A percentile compares a stretch with the other conserved stretches of the same genome.
Evolutionary conservation across 2,888 invertebrate genomes (phyloP).

Genomic region (Eristalis tenax): DNA sequence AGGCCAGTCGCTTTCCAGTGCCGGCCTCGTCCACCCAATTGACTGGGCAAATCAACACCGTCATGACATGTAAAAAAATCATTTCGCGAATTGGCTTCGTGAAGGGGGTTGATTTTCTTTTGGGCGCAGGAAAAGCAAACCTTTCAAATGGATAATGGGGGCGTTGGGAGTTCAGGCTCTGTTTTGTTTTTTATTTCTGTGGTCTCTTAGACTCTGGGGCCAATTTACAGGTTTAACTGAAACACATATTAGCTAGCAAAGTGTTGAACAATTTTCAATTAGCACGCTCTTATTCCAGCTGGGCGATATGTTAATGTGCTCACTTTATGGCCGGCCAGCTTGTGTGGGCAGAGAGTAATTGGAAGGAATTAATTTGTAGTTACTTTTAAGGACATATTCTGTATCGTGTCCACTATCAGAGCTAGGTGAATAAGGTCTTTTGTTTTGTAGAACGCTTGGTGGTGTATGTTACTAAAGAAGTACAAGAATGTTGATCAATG

Average conservation of each 20-base stretch:
- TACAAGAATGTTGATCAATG: no score
- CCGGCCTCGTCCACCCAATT: neutral
- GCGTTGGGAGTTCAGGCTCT: neutral
- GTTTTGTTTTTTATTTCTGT: neutral
- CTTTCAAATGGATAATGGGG: neutral
- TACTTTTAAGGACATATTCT: neutral
- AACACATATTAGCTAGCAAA: constrained; percentile 18
- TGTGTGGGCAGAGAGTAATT: neutral
- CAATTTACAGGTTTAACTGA: constrained; percentile 5
- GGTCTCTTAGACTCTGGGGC: neutral
- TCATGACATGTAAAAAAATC: constrained; percentile 53
- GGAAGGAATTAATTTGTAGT: neutral
- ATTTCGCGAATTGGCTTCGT: constrained; percentile 24
- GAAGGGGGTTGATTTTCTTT: constrained; percentile 22
- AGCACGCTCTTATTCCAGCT: constrained; percentile 41
- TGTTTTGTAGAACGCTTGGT: no score
- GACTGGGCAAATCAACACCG: constrained; percentile 2
- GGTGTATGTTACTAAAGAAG: no score
- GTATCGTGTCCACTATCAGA: neutral
- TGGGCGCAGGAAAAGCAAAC: no score
- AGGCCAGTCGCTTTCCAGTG: neutral
- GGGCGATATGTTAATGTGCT: constrained; percentile 38
- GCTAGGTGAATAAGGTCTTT: no score
- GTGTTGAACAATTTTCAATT: constrained; percentile 47
- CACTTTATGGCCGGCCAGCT: constrained; percentile 23